Evolutionary conservation across 2,797 vertebrate species (phyloP).

Genomic region (Argyrosomus regius): DNA sequence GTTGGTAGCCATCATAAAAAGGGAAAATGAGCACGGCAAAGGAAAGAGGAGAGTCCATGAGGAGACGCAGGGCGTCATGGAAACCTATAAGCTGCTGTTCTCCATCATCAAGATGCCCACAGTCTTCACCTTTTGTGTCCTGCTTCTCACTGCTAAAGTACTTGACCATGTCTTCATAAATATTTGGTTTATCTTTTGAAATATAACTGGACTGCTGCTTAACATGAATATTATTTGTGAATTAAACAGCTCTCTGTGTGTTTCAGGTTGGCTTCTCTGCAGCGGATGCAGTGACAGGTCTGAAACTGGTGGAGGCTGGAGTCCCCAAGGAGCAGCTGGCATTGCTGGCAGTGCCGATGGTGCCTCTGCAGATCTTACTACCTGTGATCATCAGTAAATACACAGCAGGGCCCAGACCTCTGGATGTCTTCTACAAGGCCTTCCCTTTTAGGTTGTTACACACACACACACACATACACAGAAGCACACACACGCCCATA

Average conservation of each 20-base stretch:
- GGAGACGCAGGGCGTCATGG: constrained; percentile 92
- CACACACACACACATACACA: neutral
- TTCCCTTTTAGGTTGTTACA: constrained; percentile 93
- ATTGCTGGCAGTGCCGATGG: constrained; percentile 96
- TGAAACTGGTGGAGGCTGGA: constrained; percentile 96
- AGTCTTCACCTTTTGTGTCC: constrained; percentile 92
- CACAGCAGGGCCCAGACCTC: constrained; percentile 94
- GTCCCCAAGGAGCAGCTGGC: constrained; percentile 97
- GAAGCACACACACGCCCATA: neutral
- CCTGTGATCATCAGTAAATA: constrained; percentile 98
- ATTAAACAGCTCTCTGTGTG: constrained; percentile 1
- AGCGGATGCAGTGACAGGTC: constrained; percentile 95
- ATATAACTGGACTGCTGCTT: neutral
- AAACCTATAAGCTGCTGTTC: constrained; percentile 93
- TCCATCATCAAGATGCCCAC: constrained; percentile 95
- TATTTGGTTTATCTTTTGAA: neutral
- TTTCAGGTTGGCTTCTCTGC: constrained; percentile 97
- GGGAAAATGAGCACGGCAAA: constrained; percentile 84
- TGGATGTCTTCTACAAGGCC: constrained; percentile 95
- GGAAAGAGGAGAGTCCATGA: constrained; percentile 82
- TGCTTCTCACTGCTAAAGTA: constrained; percentile 97
- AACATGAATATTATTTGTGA: neutral
- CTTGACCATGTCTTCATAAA: neutral
- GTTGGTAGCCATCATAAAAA: constrained; percentile 94
- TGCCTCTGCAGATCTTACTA: constrained; percentile 95